These are phyloP conservation scores for Parotocinclus haroldoi DNA, from an alignment of 2,797 vertebrate genomes.

Conservation along the genomic window DNA sequence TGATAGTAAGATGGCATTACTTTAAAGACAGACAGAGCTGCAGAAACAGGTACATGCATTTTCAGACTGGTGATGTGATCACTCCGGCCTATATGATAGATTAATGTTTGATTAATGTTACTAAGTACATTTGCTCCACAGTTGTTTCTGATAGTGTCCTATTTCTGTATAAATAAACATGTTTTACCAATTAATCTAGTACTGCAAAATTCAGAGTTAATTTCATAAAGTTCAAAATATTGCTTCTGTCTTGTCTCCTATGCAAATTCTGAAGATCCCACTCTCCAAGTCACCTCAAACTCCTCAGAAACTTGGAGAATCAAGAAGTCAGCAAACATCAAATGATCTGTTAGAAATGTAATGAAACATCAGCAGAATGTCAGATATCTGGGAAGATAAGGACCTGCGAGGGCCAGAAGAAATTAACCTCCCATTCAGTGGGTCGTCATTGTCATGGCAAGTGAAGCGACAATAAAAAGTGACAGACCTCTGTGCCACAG, in stretches of 20 bases:
- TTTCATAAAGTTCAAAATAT: no score
- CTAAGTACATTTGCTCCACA: no score
- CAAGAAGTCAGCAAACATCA: conserved; percentile 55
- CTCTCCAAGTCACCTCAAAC: not conserved
- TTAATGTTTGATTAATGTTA: no score
- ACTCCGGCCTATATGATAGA: no score
- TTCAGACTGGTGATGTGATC: no score
- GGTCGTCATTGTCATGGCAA: conserved; percentile 37
- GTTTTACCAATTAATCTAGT: no score
- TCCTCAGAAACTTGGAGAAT: not conserved
- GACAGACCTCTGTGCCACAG: conserved; percentile 41
- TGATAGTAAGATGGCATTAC: conserved; percentile 1
- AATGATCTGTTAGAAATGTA: conserved; percentile 76
- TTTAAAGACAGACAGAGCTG: no score
- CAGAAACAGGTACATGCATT: no score
- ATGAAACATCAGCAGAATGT: conserved; percentile 69
- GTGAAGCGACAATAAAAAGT: conserved; percentile 33
- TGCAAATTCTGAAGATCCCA: not conserved
- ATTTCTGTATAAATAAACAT: no score
- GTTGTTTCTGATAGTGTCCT: no score
- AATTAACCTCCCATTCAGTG: conserved; percentile 64
- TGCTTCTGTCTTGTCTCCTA: no score
- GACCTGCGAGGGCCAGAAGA: conserved; percentile 73
- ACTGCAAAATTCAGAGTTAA: no score
- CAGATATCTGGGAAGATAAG: conserved; percentile 73